A percentile compares a stretch with the other conserved stretches of the same genome.
These are phyloP conservation scores for Centropyge bicolor DNA, from an alignment of 2,797 vertebrate species.

Conservation along the genomic window DNA sequence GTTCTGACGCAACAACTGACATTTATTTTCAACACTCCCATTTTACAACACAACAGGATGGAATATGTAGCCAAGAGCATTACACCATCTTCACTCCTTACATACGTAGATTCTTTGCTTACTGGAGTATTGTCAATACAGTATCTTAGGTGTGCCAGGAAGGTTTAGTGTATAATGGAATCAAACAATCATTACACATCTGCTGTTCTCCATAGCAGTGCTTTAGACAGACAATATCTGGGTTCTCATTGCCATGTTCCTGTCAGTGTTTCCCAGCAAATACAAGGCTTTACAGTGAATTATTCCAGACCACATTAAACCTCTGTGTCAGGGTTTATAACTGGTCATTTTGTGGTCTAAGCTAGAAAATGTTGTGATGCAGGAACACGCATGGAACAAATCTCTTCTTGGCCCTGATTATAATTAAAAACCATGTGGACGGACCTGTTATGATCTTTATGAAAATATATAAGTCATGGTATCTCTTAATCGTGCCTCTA, in stretches of 20 bases:
- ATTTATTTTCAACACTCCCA: conserved; percentile 26
- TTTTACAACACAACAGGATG: conserved; percentile 19
- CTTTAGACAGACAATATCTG: neutral
- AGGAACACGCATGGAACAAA: neutral
- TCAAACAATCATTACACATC: neutral
- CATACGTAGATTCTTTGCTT: neutral
- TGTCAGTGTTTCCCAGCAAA: neutral
- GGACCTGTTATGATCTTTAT: conserved; percentile 9
- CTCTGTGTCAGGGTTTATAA: neutral
- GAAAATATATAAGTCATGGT: neutral
- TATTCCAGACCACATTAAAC: conserved; percentile 12
- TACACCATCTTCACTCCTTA: neutral
- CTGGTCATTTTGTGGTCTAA: neutral
- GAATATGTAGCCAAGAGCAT: neutral
- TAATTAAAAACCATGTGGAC: neutral
- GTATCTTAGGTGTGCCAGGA: neutral
- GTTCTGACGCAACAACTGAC: conserved; percentile 32
- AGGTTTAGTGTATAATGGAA: conserved; percentile 6
- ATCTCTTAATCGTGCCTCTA: neutral
- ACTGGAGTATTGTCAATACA: neutral
- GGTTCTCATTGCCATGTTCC: conserved; percentile 10
- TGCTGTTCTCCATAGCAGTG: neutral
- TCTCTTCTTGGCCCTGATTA: neutral
- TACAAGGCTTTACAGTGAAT: neutral
- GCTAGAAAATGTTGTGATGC: neutral